Evolutionary conservation across 2,888 invertebrate genomes (phyloP).

Genomic region (Diarsia brunnea): DNA sequence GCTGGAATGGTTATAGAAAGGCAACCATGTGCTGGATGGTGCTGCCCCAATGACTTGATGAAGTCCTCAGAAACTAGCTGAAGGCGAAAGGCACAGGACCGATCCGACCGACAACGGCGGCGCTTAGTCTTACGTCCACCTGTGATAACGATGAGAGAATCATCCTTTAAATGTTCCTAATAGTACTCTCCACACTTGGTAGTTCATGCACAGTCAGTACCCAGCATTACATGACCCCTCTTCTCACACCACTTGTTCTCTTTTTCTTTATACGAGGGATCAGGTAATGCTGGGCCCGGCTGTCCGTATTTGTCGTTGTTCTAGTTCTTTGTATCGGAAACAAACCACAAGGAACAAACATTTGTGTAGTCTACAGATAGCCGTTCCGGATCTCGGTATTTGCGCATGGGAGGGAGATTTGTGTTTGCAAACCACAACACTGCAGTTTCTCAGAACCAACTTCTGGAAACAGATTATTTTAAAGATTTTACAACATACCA

Average conservation of each 20-base stretch:
- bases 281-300: too few relatives aligned
- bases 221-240: too few relatives aligned
- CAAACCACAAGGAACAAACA: slow-evolving; percentile 12
- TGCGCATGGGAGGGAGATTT: slow-evolving; percentile 19
- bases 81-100: not conserved
- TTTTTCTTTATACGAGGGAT: too few relatives aligned
- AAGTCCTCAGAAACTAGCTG: not conserved
- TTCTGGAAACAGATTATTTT: not conserved
- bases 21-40: not conserved
- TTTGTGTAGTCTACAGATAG: slow-evolving; percentile 12
- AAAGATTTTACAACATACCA: too few relatives aligned
- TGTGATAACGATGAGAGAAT: too few relatives aligned
- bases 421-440: slow-evolving; percentile 13
- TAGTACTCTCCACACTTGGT: too few relatives aligned
- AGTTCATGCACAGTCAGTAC: too few relatives aligned
- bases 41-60: not conserved
- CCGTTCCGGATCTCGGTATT: slow-evolving; percentile 11
- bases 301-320: not conserved
- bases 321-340: not conserved
- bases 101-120: too few relatives aligned
- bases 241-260: too few relatives aligned
- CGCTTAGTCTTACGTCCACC: too few relatives aligned
- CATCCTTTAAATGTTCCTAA: too few relatives aligned
- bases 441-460: not conserved
- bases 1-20: too few relatives aligned